phyloP scores from a whole-genome alignment of 2,113 vertebrate genomes.

The Sylvietta virens region DNA sequence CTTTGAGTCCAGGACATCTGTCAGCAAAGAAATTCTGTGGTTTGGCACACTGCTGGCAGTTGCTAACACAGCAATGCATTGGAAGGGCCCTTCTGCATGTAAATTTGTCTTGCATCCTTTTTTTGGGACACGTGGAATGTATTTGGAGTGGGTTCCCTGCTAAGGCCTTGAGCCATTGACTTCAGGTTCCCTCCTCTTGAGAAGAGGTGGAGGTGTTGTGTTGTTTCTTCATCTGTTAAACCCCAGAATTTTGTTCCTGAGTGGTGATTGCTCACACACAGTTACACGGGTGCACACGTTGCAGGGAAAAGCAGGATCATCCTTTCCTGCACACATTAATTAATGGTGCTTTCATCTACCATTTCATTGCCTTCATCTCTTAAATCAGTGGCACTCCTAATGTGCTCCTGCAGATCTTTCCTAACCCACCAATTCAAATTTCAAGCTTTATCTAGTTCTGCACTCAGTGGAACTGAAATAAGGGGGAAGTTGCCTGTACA shows the following conservation, averaged over 20 bases:
- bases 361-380: neutral
- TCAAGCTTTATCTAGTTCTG: neutral
- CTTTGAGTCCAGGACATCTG: neutral
- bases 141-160: neutral
- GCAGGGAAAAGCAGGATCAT: neutral
- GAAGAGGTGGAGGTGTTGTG: fast-evolving
- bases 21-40: neutral
- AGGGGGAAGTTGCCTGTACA: neutral
- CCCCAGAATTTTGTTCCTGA: neutral
- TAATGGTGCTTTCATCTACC: neutral
- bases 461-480: neutral
- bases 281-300: neutral
- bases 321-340: neutral
- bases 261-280: neutral
- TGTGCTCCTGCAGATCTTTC: neutral
- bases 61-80: neutral
- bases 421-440: neutral
- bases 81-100: neutral
- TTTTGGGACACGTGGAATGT: neutral
- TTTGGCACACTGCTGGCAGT: neutral
- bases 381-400: neutral
- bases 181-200: neutral
- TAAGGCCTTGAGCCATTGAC: neutral
- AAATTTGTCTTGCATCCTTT: neutral
- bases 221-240: neutral